Conservation (phyloP, 2,888 invertebrate genomes). For the Parnassius glacialis region DNA sequence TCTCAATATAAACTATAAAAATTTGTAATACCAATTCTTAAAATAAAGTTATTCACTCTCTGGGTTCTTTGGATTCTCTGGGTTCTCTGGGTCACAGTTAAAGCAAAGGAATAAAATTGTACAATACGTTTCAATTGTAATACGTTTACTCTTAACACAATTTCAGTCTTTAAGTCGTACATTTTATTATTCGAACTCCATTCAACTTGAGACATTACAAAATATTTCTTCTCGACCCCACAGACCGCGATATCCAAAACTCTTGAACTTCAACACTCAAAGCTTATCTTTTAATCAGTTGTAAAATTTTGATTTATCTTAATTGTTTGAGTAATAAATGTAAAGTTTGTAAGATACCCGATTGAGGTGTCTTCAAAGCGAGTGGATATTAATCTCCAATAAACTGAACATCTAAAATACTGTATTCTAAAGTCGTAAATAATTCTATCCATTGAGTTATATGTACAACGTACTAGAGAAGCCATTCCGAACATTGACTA, state of each 20-base stretch:
- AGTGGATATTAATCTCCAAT: constrained; percentile 6
- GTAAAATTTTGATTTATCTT: constrained; percentile 76
- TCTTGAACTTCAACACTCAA: constrained; percentile 70
- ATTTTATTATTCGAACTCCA: constrained; percentile 45
- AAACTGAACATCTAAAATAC: not conserved
- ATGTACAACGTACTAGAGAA: no score
- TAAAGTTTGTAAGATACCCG: constrained; percentile 64
- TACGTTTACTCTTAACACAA: constrained; percentile 30
- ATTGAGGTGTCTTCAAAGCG: constrained; percentile 30
- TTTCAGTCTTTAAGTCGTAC: constrained; percentile 39
- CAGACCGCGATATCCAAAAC: constrained; percentile 53
- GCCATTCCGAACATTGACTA: no score
- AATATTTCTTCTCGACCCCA: constrained; percentile 47
- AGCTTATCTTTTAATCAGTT: constrained; percentile 73
- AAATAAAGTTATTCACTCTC: no score
- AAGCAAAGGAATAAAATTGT: constrained; percentile 8
- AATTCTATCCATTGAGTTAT: no score
- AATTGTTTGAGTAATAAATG: constrained; percentile 69
- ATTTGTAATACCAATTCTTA: no score
- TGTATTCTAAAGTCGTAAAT: not conserved
- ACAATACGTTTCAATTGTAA: constrained; percentile 25
- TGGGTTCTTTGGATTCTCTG: no score
- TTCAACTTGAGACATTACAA: constrained; percentile 45
- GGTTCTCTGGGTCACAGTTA: not conserved
- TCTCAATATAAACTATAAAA: no score